A percentile compares a stretch with the other conserved stretches of the same genome.
These are phyloP conservation scores for Enteromius treurensis DNA, from an alignment of 2,797 vertebrate genomes.

Conservation along the genomic window DNA sequence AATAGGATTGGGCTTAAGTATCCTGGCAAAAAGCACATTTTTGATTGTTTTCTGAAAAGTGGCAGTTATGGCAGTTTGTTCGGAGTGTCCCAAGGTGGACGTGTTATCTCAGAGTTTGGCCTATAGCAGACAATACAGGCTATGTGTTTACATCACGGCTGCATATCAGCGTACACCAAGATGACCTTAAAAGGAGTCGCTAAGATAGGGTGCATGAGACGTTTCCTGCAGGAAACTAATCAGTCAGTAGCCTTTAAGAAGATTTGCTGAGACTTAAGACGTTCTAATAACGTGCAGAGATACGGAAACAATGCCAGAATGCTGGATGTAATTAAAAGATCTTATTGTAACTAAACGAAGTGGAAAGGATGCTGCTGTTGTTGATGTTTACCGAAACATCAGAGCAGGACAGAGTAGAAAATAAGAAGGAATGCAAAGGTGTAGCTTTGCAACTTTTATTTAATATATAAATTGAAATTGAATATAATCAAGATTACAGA, in stretches of 20 bases:
- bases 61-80: constrained; percentile 6
- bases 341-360: constrained; percentile 5
- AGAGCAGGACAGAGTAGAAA: neutral
- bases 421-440: neutral
- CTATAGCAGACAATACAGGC: constrained; percentile 47
- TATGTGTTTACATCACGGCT: constrained; percentile 62
- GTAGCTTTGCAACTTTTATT: neutral
- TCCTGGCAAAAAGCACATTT: neutral
- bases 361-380: constrained; percentile 9
- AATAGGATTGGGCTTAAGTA: neutral
- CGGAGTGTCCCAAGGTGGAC: constrained; percentile 56
- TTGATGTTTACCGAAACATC: neutral
- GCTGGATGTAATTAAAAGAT: constrained; percentile 38
- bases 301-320: constrained; percentile 30
- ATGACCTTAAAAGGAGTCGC: constrained; percentile 58
- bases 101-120: constrained; percentile 69
- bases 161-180: constrained; percentile 60
- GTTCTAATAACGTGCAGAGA: constrained; percentile 41
- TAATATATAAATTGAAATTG: neutral
- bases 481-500: neutral
- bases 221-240: constrained; percentile 49
- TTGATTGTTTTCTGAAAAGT: neutral
- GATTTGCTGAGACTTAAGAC: constrained; percentile 38
- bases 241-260: constrained; percentile 39
- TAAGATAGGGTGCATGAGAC: constrained; percentile 29